Base-by-base conservation (phyloP, 2,113 vertebrate species). In the Pseudorhombus dupliciocellatus region DNA sequence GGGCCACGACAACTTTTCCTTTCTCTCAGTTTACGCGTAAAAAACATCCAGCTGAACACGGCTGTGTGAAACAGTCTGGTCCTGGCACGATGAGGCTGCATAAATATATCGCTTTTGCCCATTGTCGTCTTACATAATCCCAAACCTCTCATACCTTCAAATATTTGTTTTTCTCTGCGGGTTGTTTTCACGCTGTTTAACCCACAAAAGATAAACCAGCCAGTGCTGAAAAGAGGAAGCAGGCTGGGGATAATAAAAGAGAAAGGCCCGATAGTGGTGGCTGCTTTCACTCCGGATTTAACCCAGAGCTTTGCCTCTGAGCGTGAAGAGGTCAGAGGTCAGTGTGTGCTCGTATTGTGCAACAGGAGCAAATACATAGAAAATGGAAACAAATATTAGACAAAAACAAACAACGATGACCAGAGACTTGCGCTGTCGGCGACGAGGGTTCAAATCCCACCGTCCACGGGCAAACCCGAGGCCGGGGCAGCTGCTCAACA, bases 401-500 rank as follows among this genome's bases (percentile, higher is more conserved):
- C 59, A 61, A 66, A 69, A 46, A 28, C 26, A 28, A 5, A 28
- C 56, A 82, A 80, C 78, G 61, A 79, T 11, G 15, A 20, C 28
- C 30, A 15, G 0, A 28, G 56, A 24, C 53, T 9, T 3, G 0
- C 5, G 48, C 37, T 21, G 20, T 11, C 28, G 66, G 30, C 50
- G 42, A 55, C 4, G 20, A 67, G 14, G 63, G 70, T 79, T 74
- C 84, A 79, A 16, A 25, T 28, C 59, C 44, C 12, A 5, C 55
- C 66, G 56, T 80, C 73, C 66, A 40, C 71, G 40, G 57, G 75
- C 73, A 73, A 61, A 63, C 66, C 9, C 2, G 73, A 2, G 60
- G 58, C 31, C 77, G 85, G 86, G 42, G 85, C 42, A 88, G 80
- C 79, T 40, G 67, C 52, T 73, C n/a, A 51, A 53, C 63, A 55